Evolutionary conservation across 2,113 vertebrate genomes (phyloP).

Genomic region (Erythrolamprus reginae): DNA sequence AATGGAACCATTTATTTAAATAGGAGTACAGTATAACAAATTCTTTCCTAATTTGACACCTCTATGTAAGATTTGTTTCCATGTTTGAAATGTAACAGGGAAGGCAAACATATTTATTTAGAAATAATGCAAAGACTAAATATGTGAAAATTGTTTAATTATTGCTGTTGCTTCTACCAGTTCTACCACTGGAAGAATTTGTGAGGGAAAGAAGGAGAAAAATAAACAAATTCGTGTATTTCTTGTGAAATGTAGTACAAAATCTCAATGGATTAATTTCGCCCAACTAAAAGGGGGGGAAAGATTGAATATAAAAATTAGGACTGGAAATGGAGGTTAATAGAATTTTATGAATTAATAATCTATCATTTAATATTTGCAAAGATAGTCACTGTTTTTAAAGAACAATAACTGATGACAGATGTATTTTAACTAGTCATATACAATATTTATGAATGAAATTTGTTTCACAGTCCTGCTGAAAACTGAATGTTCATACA

Average conservation of each 20-base stretch:
- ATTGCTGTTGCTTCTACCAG: not conserved
- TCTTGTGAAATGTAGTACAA: not conserved
- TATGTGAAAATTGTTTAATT: not conserved
- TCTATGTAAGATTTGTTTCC: constrained; percentile 10
- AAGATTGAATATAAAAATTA: not conserved
- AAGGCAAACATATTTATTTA: constrained; percentile 6
- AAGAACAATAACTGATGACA: not conserved
- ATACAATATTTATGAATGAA: not conserved
- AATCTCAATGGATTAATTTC: not conserved
- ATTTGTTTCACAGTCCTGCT: not conserved
- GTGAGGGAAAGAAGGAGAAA: no score
- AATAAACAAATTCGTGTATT: not conserved
- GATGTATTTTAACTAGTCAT: not conserved
- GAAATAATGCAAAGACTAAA: not conserved
- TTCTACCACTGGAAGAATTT: not conserved
- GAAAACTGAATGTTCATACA: not conserved
- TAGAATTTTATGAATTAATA: not conserved
- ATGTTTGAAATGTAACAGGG: not conserved
- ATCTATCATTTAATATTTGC: not conserved
- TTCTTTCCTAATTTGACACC: not conserved
- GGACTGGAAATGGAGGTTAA: not conserved
- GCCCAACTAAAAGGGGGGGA: not conserved
- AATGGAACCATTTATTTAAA: not conserved
- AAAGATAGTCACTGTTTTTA: not conserved
- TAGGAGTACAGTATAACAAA: not conserved